phyloP scores from a whole-genome alignment of 2,888 invertebrate species.

The Cheilosia urbana region DNA sequence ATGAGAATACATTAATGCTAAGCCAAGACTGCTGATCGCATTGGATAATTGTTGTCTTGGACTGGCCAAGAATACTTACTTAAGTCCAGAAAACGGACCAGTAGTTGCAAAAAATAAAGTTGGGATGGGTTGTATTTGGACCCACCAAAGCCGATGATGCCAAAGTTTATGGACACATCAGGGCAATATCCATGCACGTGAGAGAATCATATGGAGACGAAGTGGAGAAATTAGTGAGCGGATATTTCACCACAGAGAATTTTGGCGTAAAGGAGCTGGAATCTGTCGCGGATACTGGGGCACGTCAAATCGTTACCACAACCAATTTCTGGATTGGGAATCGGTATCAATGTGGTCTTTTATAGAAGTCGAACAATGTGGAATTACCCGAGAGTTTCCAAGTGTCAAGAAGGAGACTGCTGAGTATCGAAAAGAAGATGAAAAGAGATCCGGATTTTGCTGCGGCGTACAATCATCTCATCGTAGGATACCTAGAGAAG shows the following conservation, averaged over 20 bases:
- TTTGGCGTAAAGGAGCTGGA: background rate
- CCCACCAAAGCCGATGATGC: background rate
- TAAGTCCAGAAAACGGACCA: background rate
- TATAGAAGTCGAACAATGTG: background rate
- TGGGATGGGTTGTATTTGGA: conserved; percentile 12
- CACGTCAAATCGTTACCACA: background rate
- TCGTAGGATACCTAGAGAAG: conserved; percentile 6
- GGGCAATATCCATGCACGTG: background rate
- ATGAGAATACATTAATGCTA: conserved; percentile 1
- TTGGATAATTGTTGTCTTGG: conserved; percentile 1
- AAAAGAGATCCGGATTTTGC: conserved; percentile 8
- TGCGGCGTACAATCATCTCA: background rate
- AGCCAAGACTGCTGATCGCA: background rate
- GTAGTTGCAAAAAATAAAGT: no score
- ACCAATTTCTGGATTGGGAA: background rate
- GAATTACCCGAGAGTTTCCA: conserved; percentile 18
- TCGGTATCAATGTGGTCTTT: no score
- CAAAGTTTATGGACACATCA: background rate
- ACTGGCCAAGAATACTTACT: background rate
- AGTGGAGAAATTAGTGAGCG: background rate
- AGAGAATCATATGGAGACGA: background rate
- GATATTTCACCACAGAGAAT: no score
- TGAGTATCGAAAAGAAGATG: conserved; percentile 18
- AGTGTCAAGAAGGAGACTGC: background rate
- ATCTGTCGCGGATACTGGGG: conserved; percentile 15